phyloP scores from a whole-genome alignment of 1,140 invertebrate genomes.

The Meloidogyne hapla region DNA sequence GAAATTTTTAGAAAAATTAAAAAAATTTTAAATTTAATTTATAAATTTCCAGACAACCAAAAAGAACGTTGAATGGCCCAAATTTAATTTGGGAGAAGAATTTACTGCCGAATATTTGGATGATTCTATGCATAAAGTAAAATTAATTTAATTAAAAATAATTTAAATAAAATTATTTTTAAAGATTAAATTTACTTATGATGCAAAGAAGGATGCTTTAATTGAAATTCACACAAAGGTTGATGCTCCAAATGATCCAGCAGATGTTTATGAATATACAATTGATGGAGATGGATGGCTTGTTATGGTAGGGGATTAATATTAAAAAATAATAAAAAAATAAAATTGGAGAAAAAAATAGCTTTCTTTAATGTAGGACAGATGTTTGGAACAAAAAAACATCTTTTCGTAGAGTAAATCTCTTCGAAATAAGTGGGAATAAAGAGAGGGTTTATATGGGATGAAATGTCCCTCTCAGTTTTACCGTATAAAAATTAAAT shows the following conservation, averaged over 20 bases:
- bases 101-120: conserved; percentile 45
- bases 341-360: too few relatives aligned
- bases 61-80: conserved; percentile 43
- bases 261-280: conserved; percentile 35
- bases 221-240: conserved; percentile 38
- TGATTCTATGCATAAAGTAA: conserved; percentile 40
- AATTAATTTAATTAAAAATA: conserved; percentile 7
- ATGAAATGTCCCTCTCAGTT: background rate
- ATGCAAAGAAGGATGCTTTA: conserved; percentile 28
- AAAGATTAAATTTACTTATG: conserved; percentile 45
- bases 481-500: background rate
- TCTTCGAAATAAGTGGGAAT: too few relatives aligned
- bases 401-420: too few relatives aligned
- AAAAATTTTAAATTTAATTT: background rate
- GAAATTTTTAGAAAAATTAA: background rate
- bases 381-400: too few relatives aligned
- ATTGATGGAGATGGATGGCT: conserved; percentile 35
- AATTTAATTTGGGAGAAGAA: conserved; percentile 40
- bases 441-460: too few relatives aligned
- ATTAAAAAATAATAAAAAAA: conserved; percentile 13
- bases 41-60: conserved; percentile 37
- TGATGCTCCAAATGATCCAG: conserved; percentile 19
- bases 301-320: conserved; percentile 30
- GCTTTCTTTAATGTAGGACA: too few relatives aligned
- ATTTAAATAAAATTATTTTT: too few relatives aligned